A percentile compares a stretch with the other conserved stretches of the same genome.
Evolutionary conservation across 35 echinoderm and acorn worm species (phyloP).

Genomic region (Heliocidaris erythrogramma): DNA sequence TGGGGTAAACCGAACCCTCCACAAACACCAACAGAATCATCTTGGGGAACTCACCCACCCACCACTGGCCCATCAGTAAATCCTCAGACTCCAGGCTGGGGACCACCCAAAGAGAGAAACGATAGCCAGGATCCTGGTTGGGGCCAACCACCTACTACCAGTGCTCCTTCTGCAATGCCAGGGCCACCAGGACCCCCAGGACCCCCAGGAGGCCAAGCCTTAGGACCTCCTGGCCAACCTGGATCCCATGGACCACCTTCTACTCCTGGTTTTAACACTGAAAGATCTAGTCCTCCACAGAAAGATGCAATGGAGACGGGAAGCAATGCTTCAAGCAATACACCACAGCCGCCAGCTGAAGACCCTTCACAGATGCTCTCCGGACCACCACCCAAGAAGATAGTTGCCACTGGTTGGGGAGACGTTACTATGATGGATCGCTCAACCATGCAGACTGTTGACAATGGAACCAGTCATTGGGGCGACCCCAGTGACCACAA

Average conservation of each 20-base stretch:
- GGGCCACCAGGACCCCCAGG: conserved; percentile 33
- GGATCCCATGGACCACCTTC: conserved; percentile 16
- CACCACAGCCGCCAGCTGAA: conserved; percentile 28
- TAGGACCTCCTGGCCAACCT: background rate
- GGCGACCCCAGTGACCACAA: conserved; percentile 93
- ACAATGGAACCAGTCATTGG: conserved; percentile 97
- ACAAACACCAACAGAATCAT: conserved; percentile 55
- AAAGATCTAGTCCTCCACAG: conserved; percentile 46
- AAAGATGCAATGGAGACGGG: conserved; percentile 32
- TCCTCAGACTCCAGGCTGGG: conserved; percentile 46
- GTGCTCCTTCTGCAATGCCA: conserved; percentile 6
- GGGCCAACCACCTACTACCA: conserved; percentile 34
- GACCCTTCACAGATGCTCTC: conserved; percentile 46
- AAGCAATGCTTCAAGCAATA: conserved; percentile 30
- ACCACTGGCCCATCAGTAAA: background rate
- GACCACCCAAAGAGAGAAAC: conserved; percentile 32
- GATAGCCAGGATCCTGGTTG: conserved; percentile 33
- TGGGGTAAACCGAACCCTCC: conserved; percentile 59
- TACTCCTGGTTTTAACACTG: conserved; percentile 35
- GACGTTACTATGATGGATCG: conserved; percentile 36
- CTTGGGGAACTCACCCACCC: conserved; percentile 39
- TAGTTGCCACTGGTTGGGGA: conserved; percentile 89
- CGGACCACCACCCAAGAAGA: conserved; percentile 72
- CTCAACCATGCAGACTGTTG: conserved; percentile 52
- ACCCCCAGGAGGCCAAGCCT: background rate